Conservation (phyloP, 2,888 invertebrate species). For the Cylindroiulus punctatus region DNA sequence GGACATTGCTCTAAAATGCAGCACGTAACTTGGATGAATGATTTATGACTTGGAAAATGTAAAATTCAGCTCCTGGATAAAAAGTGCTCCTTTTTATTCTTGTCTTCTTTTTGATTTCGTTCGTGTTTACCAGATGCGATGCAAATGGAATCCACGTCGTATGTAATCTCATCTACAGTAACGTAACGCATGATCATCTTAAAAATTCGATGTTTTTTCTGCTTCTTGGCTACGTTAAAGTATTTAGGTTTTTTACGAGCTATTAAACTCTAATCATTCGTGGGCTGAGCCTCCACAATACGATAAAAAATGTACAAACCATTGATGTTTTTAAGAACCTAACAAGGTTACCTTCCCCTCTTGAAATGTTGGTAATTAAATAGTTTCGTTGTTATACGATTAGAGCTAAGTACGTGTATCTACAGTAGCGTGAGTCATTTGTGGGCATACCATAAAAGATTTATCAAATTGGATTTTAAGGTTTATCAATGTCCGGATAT, state of each 20-base stretch:
- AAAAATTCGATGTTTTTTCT: not conserved
- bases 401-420: not conserved
- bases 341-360: not conserved
- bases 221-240: not conserved
- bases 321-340: not conserved
- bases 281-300: not conserved
- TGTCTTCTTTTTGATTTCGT: not conserved
- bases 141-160: not conserved
- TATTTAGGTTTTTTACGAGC: not conserved
- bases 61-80: slow-evolving; percentile 22
- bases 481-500: not conserved
- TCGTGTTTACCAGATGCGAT: not conserved
- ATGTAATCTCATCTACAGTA: not conserved
- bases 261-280: not conserved
- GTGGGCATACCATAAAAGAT: not conserved
- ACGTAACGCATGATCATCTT: not conserved
- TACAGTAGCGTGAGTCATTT: too few relatives aligned
- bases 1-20: slow-evolving; percentile 34
- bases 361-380: not conserved
- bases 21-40: not conserved
- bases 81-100: not conserved
- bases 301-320: not conserved
- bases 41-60: slow-evolving; percentile 3
- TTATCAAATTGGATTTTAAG: not conserved
- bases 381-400: not conserved